Evolutionary conservation across 2,113 vertebrate species (phyloP).

Genomic region (Rhadina sibilatrix): DNA sequence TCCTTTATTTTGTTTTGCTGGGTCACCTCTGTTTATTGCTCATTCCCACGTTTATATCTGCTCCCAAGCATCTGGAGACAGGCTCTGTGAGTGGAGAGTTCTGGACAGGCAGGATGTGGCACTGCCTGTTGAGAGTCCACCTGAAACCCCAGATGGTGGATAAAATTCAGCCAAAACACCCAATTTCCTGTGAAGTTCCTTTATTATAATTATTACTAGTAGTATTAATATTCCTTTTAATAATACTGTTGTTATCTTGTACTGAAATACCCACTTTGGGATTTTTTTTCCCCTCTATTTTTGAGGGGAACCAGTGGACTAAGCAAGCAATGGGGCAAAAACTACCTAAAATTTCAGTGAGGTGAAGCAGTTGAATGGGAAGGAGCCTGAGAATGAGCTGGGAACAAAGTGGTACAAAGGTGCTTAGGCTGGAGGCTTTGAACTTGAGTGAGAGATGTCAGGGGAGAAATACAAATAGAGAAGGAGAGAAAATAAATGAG

Average conservation of each 20-base stretch:
- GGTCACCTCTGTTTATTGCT: neutral
- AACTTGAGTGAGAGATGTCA: neutral
- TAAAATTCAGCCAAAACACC: neutral
- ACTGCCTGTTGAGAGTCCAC: accelerated
- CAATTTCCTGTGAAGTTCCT: neutral
- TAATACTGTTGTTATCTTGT: neutral
- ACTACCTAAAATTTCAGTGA: neutral
- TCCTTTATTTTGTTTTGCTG: neutral
- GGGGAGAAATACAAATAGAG: neutral
- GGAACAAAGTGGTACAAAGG: neutral
- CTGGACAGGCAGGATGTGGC: neutral
- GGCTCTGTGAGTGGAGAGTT: neutral
- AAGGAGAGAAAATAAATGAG: neutral
- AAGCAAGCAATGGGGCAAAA: neutral
- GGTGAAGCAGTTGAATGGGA: neutral
- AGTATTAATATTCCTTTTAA: neutral
- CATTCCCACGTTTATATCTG: neutral
- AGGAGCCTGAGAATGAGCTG: neutral
- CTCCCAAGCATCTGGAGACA: neutral
- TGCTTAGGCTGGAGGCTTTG: neutral
- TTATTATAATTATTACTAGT: neutral
- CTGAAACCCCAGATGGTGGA: neutral
- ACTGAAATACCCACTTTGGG: neutral
- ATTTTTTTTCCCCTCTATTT: neutral
- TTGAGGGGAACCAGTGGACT: neutral